Evolutionary conservation across 2,888 invertebrate species (phyloP), one percentile per base, ranked within the genome.

Genomic region (Amiota mariae): DNA sequence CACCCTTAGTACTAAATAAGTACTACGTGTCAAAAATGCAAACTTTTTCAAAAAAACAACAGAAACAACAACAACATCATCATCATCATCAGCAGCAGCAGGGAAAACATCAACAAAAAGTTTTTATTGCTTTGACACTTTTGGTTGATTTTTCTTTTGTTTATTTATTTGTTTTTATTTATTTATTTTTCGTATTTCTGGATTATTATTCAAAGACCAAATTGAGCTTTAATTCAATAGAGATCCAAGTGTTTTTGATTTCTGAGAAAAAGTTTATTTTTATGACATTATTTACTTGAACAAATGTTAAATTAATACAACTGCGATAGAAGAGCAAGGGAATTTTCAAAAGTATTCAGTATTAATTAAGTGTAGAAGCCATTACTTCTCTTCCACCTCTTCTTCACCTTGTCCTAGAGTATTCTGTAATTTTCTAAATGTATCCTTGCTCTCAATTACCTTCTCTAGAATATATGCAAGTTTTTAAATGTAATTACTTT

Each of bases 101-200:
- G 36, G 36, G 36, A 36, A 36, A 36, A 36, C 36, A 36, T 36
- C 36, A 36, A 49, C 51, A 66, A 73, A 86, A 85, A 75, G 79
- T 83, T 85, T 81, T 73, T 72, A 84, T 84, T 84, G 85, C 83
- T 85, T 85, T 84, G 83, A 84, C 83, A 86, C 85, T 84, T 84
- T 85, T 75, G 47, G 51, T 73, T 72, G 59, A 20, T 72, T 54
- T 71, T 74, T 47, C 64, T 54, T n/a, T 73, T 75, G 64, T 67
- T 64, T 63, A 36, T 36, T 72, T 56, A 13, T 47, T 46, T 47
- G 18, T 20, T 49, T 46, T 64, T 18, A 54, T 63, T 64, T 18
- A 54, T 63, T 54, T 8, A n/a, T 54, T 54, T 12, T 12, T 10
- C n/a, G 4, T 54, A n/a, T 12, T 54, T 20, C 13, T 12, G 63